Conservation (phyloP, 2,888 invertebrate species). For the Tetramorium bicarinatum region DNA sequence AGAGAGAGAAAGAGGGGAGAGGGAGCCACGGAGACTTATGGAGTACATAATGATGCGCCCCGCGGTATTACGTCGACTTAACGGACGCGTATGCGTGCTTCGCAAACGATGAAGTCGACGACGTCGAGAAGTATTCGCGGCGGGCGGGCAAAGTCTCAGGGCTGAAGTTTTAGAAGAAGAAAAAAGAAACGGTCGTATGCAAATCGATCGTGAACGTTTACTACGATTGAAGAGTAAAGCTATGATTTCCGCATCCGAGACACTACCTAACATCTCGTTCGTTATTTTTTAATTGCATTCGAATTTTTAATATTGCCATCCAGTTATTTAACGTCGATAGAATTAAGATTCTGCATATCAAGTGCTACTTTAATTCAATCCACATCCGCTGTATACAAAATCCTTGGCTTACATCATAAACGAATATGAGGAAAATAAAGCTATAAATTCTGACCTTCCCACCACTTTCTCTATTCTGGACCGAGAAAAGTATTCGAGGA, state of each 20-base stretch:
- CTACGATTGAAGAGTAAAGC: neutral
- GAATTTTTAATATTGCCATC: neutral
- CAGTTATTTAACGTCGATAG: neutral
- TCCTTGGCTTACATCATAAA: neutral
- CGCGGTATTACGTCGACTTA: conserved; percentile 78
- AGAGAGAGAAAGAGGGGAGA: conserved; percentile 45
- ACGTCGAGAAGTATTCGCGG: conserved; percentile 35
- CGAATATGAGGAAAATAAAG: conserved; percentile 17
- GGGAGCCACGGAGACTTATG: conserved; percentile 78
- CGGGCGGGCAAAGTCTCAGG: conserved; percentile 21
- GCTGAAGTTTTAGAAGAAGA: conserved; percentile 26
- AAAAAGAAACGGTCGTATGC: neutral
- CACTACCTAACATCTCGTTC: neutral
- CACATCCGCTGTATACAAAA: neutral
- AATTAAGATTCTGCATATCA: neutral
- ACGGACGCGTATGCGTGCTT: conserved; percentile 73
- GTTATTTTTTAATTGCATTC: conserved; percentile 2
- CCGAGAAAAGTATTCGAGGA: conserved; percentile 43
- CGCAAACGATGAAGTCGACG: conserved; percentile 64
- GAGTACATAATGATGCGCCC: conserved; percentile 81
- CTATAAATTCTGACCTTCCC: neutral
- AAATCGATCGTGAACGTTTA: conserved; percentile 1
- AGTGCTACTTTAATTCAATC: neutral
- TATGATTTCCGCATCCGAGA: neutral
- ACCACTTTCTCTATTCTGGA: conserved; percentile 1